These are phyloP conservation scores for Patella depressa DNA, from an alignment of 2,888 invertebrate genomes.

Conservation along the genomic window DNA sequence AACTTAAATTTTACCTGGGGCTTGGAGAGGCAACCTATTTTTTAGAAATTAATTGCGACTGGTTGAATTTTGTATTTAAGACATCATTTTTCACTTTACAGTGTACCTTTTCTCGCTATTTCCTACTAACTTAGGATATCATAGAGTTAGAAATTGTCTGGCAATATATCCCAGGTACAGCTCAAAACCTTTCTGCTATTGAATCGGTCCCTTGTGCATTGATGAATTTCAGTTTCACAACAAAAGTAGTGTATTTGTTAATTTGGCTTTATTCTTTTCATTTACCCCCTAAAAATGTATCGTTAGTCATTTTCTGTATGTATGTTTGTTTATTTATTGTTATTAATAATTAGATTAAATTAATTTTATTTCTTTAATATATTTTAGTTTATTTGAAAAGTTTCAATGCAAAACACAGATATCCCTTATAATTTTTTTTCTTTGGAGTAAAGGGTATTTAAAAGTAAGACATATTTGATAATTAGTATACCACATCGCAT, in stretches of 20 bases:
- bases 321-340: background rate
- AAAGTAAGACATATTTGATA: background rate
- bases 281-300: background rate
- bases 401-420: background rate
- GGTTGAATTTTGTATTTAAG: background rate
- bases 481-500: background rate
- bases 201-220: background rate
- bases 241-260: background rate
- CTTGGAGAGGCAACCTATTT: no score
- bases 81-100: background rate
- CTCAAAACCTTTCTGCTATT: background rate
- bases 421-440: background rate
- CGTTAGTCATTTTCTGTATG: background rate
- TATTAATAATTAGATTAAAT: background rate
- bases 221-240: no score
- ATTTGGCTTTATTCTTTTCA: conserved; percentile 12
- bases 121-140: background rate
- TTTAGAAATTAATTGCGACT: no score
- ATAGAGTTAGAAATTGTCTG: background rate
- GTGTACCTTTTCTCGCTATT: background rate
- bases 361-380: background rate
- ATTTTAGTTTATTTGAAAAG: background rate
- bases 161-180: background rate
- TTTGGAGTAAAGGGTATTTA: background rate
- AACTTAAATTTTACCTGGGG: no score